Evolutionary conservation across 2,888 invertebrate species (phyloP), one percentile per base, ranked within the genome.

Genomic region (Mesorhabditis belari): DNA sequence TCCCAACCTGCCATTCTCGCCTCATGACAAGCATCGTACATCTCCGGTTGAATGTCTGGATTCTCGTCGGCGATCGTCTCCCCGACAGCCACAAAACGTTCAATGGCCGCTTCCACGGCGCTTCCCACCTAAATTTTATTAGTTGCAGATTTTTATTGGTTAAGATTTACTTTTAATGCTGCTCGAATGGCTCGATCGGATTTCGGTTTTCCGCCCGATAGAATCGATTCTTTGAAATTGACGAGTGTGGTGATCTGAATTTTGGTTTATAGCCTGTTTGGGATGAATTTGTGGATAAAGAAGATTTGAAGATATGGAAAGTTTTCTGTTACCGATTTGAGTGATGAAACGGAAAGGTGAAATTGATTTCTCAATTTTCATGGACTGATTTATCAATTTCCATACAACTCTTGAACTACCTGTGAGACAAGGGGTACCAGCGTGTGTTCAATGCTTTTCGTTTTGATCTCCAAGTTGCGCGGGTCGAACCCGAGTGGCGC

Each of bases 31-130:
- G 96, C 95, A 78, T 94, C 91, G 83, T 91, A 93, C 95, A 98
- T 96, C 83, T 94, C 94, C 81, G 90, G 89, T 75, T 92, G 89
- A 74, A 98, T 92, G 84, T 96, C 95, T 28, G 89, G 89, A 86
- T 96, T 94, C 85, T 95, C 94, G 84, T 94, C 94, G 55, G 94
- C 96, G 81, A 98, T 96, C 78, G 93, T 91, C 85, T 96, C 95
- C 51, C 96, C 96, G 70, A 98, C 95, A 51, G 92, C 90, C 75
- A 95, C 94, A 86, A 98, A 96, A 23, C 95, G 87, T 82, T 96
- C 95, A 64, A 98, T 93, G 58, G 98, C 95, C 81, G 92, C 87
- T 84, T 92, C 92, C 68, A 98, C 92, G 54, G 93, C 90, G 81
- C 93, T 92, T 35, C 96, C 96, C 62, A 98, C 92, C 69, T 92